Conservation (phyloP, 2,113 vertebrate species). For the Falcunculus frontatus region DNA sequence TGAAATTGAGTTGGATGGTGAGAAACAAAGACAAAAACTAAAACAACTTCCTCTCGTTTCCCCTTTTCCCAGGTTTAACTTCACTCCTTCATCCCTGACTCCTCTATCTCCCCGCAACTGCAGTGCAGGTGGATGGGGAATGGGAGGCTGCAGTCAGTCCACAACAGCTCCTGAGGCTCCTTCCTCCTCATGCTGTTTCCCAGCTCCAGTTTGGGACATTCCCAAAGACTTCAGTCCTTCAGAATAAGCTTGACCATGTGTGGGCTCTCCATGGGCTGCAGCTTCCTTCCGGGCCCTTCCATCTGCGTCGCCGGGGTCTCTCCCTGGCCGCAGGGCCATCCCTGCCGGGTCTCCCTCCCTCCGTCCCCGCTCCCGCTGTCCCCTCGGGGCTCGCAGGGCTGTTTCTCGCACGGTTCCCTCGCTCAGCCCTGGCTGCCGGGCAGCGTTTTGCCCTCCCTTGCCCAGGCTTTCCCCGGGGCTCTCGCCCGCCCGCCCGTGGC, state of each 20-base stretch:
- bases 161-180: background rate
- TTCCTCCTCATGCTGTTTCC: background rate
- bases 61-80: background rate
- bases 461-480: background rate
- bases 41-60: background rate
- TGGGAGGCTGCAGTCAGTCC: fast-evolving
- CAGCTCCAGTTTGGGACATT: background rate
- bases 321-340: background rate
- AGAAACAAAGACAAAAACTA: background rate
- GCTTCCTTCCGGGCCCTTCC: background rate
- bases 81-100: background rate
- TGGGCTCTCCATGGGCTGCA: background rate
- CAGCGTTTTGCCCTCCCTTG: background rate
- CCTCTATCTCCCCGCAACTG: no score
- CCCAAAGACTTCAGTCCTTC: background rate
- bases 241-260: fast-evolving
- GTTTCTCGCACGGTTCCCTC: background rate
- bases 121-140: fast-evolving
- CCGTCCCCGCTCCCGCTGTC: background rate
- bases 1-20: background rate
- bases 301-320: background rate
- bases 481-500: background rate
- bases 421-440: background rate
- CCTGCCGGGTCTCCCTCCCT: background rate
- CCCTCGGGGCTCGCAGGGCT: background rate